Base-by-base conservation (phyloP, 2,797 vertebrate genomes). In the Acanthurus lineatus region DNA sequence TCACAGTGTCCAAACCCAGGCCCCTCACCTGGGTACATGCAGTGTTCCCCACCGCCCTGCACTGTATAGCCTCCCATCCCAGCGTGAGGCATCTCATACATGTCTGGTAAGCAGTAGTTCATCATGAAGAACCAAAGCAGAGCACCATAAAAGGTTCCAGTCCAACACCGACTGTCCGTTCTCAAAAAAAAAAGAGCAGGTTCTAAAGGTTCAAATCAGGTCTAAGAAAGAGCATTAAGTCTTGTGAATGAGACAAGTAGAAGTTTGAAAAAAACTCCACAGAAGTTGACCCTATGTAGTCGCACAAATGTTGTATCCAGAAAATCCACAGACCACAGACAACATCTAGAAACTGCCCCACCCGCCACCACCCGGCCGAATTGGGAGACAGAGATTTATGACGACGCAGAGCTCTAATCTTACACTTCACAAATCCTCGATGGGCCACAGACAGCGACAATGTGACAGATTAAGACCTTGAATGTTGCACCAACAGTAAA, bases 81-180 rank as follows among this genome's bases (percentile, higher is more conserved):
- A 0, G 88, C 16, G n/a, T 97, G 96, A 86, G 95, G 95, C 94
- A 96, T 92, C 87, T 97, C 97, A 49, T 96, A 97, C 88, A 96
- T 94, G 89, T 98, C 97, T 78, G 96, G 93, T 92, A 97, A 85
- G 92, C 96, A 97, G 94, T 96, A 98, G 95, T 97, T 98, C 97
- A 99, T 99, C 54, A 19, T 68, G 64, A 40, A 76, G 48, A 63
- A 54, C 47, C 44, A 47, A 76, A 42, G 51, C 38, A 45, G 62
- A 74, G 42, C 51, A 77, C 67, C 53, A 61, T 49, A 32, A 71
- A 81, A 58, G 51, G 65, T 28, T 22, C 42, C n/a, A 10, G 9
- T 16, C 51, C 17, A 40, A 58, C 5, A 48, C 2, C 0, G 74
- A 11, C 7, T 47, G 16, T 10, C 2, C 6, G 6, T 16, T 19